These are phyloP conservation scores for Caenorhabditis sp. DNA, from an alignment of 2,888 invertebrate genomes.

Conservation along the genomic window DNA sequence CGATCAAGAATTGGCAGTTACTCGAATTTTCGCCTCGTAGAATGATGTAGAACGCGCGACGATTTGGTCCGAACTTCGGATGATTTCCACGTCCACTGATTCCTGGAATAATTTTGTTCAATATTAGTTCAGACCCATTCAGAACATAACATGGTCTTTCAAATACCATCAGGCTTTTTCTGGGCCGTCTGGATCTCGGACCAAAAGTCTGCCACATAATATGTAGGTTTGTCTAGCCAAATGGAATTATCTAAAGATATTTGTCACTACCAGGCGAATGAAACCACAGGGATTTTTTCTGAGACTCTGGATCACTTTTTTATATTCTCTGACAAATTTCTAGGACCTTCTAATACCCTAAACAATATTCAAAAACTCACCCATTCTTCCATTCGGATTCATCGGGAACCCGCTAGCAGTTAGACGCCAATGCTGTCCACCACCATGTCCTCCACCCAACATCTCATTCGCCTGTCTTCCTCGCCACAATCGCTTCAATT, in stretches of 20 bases:
- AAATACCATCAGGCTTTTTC: too few relatives aligned
- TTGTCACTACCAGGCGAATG: too few relatives aligned
- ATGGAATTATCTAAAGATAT: too few relatives aligned
- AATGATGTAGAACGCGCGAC: conserved; percentile 57
- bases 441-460: conserved; percentile 21
- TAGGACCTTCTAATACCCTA: too few relatives aligned
- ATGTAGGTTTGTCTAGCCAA: too few relatives aligned
- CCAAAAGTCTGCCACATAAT: too few relatives aligned
- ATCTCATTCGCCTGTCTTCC: conserved; percentile 51
- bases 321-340: too few relatives aligned
- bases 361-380: conserved; percentile 5
- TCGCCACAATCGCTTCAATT: conserved; percentile 51
- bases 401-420: conserved; percentile 63
- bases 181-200: too few relatives aligned
- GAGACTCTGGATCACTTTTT: too few relatives aligned
- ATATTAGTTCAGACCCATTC: too few relatives aligned
- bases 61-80: conserved; percentile 67
- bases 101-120: conserved; percentile 37
- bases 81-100: conserved; percentile 66
- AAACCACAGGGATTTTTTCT: too few relatives aligned
- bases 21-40: conserved; percentile 24
- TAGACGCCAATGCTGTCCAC: conserved; percentile 34
- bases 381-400: conserved; percentile 64
- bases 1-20: conserved; percentile 36
- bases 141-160: too few relatives aligned